These are phyloP conservation scores for Acanthosepion esculentum DNA, from an alignment of 2,888 invertebrate genomes.

Conservation along the genomic window DNA sequence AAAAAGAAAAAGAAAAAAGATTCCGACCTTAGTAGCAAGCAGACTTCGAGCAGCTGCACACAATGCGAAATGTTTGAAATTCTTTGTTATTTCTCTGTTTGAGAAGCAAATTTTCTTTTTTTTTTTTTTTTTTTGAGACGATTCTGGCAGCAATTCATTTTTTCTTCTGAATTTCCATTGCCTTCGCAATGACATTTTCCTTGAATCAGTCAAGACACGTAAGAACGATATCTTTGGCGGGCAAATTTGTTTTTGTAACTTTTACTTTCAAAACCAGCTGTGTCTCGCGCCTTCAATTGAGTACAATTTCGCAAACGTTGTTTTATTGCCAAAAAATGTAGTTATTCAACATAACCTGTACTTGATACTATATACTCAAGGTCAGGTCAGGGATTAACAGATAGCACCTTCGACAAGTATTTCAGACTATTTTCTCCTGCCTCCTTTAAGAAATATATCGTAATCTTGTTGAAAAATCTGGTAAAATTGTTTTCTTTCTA, in stretches of 20 bases:
- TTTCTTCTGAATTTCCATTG: neutral
- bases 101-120: neutral
- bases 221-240: conserved; percentile 22
- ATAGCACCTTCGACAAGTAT: neutral
- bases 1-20: neutral
- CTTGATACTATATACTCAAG: neutral
- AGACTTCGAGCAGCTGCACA: neutral
- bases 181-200: neutral
- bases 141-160: neutral
- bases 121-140: neutral
- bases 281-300: neutral
- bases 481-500: too few relatives aligned
- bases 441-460: too few relatives aligned
- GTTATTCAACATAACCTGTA: neutral
- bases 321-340: neutral
- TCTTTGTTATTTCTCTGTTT: neutral
- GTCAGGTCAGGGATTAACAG: neutral
- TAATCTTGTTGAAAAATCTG: too few relatives aligned
- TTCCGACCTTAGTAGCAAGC: neutral
- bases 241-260: neutral
- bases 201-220: neutral
- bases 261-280: neutral
- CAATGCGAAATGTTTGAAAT: neutral
- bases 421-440: neutral
- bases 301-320: neutral